Evolutionary conservation across 1,140 invertebrate species (phyloP), one percentile per base, ranked within the genome.

Genomic region (Drosophila kanapiae): DNA sequence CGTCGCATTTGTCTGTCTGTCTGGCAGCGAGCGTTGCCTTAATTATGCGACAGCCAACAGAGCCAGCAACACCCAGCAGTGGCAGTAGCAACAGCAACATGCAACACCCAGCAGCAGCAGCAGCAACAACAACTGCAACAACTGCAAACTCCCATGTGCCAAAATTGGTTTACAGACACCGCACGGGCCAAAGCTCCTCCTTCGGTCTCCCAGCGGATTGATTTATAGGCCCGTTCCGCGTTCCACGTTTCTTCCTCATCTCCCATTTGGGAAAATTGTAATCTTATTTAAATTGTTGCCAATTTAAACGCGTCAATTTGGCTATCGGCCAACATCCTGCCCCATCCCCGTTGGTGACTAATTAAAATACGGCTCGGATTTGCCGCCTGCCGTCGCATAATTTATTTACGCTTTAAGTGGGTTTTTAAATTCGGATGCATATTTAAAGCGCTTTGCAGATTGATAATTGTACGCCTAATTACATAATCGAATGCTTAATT

Each of bases 231-330:
- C 47, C 1, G 7, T 18, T 40, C 6, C 31, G 6, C 23, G 29
- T 33, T 33, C 27, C 27, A n/a, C 14, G 6, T 33, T 29, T 13
- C 35, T 0, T 14, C 31, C 33, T 29, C 37, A 29, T 48, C 29
- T 23, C 13, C 42, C 10, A 7, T 68, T 23, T 48, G 33, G 29
- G 42, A 23, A 27, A 56, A 10, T 49, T 58, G 69, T 72, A 72
- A 71, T 72, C 69, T 72, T 72, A 72, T 72, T 72, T 60, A 72
- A 72, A 72, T 72, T 51, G 69, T 60, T 72, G 67, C 67, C 69
- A 72, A 72, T 72, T 72, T 72, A 6, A 51, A 37, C 45, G 37
- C 45, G 67, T 72, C 69, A 60, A 72, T 72, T 72, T 72, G 69
- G 69, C 69, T 47, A 43, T 40, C 18, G 68, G 53, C 68, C 69